A percentile compares a stretch with the other conserved stretches of the same genome.
Conservation (phyloP, 1,140 invertebrate genomes). For the Carposina sasakii region DNA sequence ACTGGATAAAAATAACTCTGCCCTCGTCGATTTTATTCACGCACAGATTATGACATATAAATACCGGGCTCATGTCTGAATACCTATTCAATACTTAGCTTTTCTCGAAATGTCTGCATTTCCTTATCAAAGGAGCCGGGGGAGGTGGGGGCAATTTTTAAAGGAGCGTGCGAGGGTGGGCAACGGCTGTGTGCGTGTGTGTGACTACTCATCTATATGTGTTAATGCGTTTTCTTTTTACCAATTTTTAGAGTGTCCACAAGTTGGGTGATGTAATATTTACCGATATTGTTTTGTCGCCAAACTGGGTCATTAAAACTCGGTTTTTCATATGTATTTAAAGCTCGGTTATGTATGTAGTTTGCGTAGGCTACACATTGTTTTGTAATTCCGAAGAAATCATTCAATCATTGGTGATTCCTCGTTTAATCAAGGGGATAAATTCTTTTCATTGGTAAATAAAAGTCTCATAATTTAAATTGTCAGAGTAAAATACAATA, state of each 20-base stretch:
- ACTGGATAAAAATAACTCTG: background rate
- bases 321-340: too few relatives aligned
- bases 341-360: too few relatives aligned
- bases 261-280: too few relatives aligned
- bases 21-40: slow-evolving; percentile 8
- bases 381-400: too few relatives aligned
- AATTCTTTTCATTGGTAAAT: too few relatives aligned
- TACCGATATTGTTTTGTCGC: too few relatives aligned
- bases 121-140: slow-evolving; percentile 64
- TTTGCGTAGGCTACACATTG: too few relatives aligned
- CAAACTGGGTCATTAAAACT: too few relatives aligned
- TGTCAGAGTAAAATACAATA: too few relatives aligned
- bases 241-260: slow-evolving; percentile 58
- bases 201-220: slow-evolving; percentile 66
- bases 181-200: slow-evolving; percentile 28
- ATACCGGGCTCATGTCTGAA: slow-evolving; percentile 43
- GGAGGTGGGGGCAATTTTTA: slow-evolving; percentile 50
- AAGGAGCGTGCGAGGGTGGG: slow-evolving; percentile 38
- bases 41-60: slow-evolving; percentile 48
- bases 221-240: slow-evolving; percentile 70
- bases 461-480: too few relatives aligned
- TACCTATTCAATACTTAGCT: slow-evolving; percentile 64
- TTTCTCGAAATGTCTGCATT: slow-evolving; percentile 69
- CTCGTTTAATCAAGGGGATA: too few relatives aligned
- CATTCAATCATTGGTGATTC: too few relatives aligned